A percentile compares a stretch with the other conserved stretches of the same genome.
Evolutionary conservation across 2,797 vertebrate genomes (phyloP).

Genomic region (Psittacula derbiana): DNA sequence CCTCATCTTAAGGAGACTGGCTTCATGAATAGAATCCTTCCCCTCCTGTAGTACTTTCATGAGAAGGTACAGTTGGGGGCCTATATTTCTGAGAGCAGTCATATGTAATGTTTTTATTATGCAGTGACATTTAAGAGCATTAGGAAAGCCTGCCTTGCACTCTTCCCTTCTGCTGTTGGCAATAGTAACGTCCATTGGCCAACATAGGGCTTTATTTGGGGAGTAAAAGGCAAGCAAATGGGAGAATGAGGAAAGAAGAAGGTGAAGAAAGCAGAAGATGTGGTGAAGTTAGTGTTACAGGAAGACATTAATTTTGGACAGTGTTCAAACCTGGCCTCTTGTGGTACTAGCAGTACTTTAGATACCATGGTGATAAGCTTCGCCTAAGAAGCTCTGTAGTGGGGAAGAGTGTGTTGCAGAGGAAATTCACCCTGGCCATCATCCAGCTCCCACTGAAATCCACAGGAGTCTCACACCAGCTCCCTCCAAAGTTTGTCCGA

Average conservation of each 20-base stretch:
- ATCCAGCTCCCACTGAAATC: neutral
- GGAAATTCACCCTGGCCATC: conserved; percentile 17
- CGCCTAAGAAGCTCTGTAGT: neutral
- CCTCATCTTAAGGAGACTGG: neutral
- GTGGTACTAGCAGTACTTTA: neutral
- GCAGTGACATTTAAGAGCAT: neutral
- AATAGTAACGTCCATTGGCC: accelerated
- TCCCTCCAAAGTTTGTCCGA: neutral
- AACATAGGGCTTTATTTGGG: neutral
- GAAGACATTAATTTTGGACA: neutral
- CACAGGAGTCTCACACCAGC: accelerated
- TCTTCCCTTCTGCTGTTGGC: neutral
- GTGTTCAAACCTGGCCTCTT: conserved; percentile 7
- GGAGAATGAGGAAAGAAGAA: neutral
- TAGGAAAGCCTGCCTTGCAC: neutral
- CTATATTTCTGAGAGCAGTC: neutral
- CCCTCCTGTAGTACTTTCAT: neutral
- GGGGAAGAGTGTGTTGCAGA: neutral
- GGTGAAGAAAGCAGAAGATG: neutral
- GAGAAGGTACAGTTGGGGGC: neutral
- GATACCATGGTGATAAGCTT: conserved; percentile 60
- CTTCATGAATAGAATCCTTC: neutral
- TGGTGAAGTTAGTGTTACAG: neutral
- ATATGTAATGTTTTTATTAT: neutral
- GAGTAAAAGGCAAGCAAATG: neutral